Percentiles rank a stretch among this genome's conserved stretches.
Conservation (phyloP, 1,140 invertebrate genomes). For the Dufourea novaeangliae region DNA sequence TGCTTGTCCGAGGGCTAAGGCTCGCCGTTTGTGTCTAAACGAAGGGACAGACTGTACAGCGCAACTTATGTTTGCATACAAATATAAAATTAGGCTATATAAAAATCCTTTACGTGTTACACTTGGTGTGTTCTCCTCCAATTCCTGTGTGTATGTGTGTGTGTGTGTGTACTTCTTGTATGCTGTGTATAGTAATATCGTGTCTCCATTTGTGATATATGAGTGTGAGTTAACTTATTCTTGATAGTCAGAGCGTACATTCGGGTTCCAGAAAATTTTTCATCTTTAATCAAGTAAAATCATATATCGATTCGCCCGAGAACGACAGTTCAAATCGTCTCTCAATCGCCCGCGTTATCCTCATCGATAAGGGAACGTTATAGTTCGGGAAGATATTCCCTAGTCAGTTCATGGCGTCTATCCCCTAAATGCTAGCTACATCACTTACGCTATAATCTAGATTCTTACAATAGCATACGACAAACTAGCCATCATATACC, state of each 20-base stretch:
- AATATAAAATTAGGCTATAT: slow-evolving; percentile 79
- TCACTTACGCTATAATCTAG: slow-evolving; percentile 77
- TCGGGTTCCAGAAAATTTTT: slow-evolving; percentile 28
- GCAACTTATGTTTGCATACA: slow-evolving; percentile 66
- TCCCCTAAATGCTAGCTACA: slow-evolving; percentile 78
- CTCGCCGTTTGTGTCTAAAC: slow-evolving; percentile 38
- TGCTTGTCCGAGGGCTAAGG: slow-evolving; percentile 13
- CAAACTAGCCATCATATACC: slow-evolving; percentile 79
- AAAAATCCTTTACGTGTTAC: slow-evolving; percentile 65
- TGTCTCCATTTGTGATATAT: slow-evolving; percentile 2
- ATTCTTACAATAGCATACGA: slow-evolving; percentile 60
- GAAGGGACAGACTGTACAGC: slow-evolving; percentile 45
- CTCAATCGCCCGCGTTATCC: slow-evolving; percentile 66
- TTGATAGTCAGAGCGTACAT: slow-evolving; percentile 57
- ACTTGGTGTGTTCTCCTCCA: slow-evolving; percentile 32
- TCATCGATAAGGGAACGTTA: slow-evolving; percentile 76
- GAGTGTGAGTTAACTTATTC: slow-evolving; percentile 21
- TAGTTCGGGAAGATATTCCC: slow-evolving; percentile 76
- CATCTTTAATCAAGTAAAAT: slow-evolving; percentile 76
- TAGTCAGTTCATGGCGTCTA: slow-evolving; percentile 81
- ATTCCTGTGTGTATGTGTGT: slow-evolving; percentile 23
- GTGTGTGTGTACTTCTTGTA: slow-evolving; percentile 25
- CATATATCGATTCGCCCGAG: slow-evolving; percentile 72
- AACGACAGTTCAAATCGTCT: slow-evolving; percentile 69
- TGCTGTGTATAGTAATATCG: not conserved